These are phyloP conservation scores for Trididemnum nubilum DNA, from an alignment of 23 tunicate genomes.

Conservation along the genomic window DNA sequence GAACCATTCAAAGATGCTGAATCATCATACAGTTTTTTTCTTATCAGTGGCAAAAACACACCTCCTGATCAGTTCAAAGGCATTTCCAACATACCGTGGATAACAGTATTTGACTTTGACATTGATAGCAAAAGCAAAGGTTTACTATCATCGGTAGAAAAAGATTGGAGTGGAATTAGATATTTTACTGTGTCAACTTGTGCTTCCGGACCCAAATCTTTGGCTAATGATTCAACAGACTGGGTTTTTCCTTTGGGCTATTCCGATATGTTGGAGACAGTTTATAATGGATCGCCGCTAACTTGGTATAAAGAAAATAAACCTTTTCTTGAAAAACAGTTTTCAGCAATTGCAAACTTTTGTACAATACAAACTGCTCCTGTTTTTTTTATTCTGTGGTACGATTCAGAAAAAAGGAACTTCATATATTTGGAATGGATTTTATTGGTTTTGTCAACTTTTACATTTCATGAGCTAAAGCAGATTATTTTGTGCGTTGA, in stretches of 20 bases:
- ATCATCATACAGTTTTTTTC: neutral
- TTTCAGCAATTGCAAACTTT: slow-evolving; percentile 3
- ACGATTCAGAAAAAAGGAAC: neutral
- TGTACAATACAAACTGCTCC: neutral
- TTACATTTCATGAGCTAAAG: neutral
- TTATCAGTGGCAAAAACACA: neutral
- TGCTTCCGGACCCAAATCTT: neutral
- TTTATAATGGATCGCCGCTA: neutral
- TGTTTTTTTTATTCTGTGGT: slow-evolving; percentile 43
- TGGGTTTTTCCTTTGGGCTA: slow-evolving; percentile 35
- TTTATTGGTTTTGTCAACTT: neutral
- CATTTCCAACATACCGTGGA: slow-evolving; percentile 46
- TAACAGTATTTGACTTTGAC: slow-evolving; percentile 61
- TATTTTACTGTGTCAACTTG: neutral
- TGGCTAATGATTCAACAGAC: slow-evolving; percentile 12
- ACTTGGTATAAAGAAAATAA: slow-evolving; percentile 8
- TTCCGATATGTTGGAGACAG: neutral
- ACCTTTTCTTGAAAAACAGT: slow-evolving; percentile 4
- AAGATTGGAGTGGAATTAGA: neutral
- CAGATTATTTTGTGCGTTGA: slow-evolving; percentile 16
- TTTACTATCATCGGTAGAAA: neutral
- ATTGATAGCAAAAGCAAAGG: slow-evolving; percentile 26
- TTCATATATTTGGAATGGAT: neutral
- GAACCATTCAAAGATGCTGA: neutral
- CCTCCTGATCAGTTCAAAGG: neutral